Evolutionary conservation across 2,113 vertebrate genomes (phyloP).

Genomic region (Gnathonemus echidnorhynchus): DNA sequence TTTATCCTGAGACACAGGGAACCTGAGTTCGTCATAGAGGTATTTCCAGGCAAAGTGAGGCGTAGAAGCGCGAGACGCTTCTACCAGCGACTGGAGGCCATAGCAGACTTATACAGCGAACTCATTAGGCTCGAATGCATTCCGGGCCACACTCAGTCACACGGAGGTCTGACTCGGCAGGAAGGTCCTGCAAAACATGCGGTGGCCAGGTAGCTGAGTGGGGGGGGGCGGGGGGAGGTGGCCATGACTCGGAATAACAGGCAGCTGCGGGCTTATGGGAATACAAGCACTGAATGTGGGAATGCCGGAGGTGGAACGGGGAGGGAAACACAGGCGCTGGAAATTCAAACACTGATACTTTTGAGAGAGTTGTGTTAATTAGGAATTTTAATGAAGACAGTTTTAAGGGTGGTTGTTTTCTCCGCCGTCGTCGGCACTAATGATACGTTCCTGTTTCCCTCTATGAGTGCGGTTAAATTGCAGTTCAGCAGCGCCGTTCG

Average conservation of each 20-base stretch:
- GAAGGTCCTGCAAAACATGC: neutral
- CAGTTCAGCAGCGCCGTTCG: neutral
- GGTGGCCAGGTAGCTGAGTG: neutral
- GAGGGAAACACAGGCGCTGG: neutral
- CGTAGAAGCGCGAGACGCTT: neutral
- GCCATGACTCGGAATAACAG: neutral
- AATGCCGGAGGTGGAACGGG: neutral
- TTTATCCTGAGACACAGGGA: neutral
- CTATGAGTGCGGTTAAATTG: neutral
- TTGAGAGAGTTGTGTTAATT: conserved; percentile 7
- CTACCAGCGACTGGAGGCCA: neutral
- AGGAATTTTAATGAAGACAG: conserved; percentile 9
- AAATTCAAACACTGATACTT: neutral
- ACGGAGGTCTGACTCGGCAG: neutral
- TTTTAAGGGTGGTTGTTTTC: conserved; percentile 15
- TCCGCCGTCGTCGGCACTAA: neutral
- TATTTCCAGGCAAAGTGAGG: neutral
- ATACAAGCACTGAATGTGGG: neutral
- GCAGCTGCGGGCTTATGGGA: neutral
- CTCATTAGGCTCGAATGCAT: neutral
- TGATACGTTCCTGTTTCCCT: neutral
- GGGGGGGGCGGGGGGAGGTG: neutral
- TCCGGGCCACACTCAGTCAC: neutral
- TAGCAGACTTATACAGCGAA: neutral
- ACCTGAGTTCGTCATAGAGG: neutral